Evolutionary conservation across 2,113 vertebrate genomes (phyloP).

Genomic region (Chelonoidis abingdonii): DNA sequence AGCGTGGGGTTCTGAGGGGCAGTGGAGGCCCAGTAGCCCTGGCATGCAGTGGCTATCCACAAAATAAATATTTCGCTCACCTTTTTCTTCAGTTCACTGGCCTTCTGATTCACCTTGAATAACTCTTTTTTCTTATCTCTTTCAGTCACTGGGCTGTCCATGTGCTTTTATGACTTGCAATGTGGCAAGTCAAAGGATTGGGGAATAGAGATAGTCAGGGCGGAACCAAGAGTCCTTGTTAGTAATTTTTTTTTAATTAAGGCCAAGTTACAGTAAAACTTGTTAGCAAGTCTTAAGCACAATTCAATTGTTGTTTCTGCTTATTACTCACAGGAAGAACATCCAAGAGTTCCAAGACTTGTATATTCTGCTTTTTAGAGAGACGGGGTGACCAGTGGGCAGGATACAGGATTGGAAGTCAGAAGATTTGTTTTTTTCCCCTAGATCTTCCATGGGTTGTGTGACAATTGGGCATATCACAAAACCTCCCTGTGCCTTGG

Average conservation of each 20-base stretch:
- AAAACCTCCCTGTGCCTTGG: not conserved
- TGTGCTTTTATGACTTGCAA: not conserved
- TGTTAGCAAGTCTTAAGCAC: not conserved
- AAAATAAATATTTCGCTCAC: not conserved
- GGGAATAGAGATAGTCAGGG: not conserved
- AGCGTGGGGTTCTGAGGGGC: not conserved
- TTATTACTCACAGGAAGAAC: not conserved
- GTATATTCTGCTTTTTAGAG: not conserved
- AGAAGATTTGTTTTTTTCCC: not conserved
- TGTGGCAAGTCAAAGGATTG: not conserved
- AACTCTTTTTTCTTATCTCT: not conserved
- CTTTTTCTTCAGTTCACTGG: not conserved
- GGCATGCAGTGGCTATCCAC: not conserved
- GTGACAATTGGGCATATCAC: rapidly evolving
- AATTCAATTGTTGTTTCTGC: constrained; percentile 5
- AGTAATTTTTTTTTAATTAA: not conserved
- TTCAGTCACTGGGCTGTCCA: not conserved
- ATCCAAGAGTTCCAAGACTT: not conserved
- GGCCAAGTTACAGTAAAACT: not conserved
- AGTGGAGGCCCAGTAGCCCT: not conserved
- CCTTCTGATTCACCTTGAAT: not conserved
- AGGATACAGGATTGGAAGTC: not conserved
- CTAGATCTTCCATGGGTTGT: rapidly evolving
- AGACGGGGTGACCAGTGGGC: not conserved
- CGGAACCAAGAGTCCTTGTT: not conserved